These are phyloP conservation scores for Anguilla rostrata DNA, from an alignment of 2,113 vertebrate genomes.

Conservation along the genomic window DNA sequence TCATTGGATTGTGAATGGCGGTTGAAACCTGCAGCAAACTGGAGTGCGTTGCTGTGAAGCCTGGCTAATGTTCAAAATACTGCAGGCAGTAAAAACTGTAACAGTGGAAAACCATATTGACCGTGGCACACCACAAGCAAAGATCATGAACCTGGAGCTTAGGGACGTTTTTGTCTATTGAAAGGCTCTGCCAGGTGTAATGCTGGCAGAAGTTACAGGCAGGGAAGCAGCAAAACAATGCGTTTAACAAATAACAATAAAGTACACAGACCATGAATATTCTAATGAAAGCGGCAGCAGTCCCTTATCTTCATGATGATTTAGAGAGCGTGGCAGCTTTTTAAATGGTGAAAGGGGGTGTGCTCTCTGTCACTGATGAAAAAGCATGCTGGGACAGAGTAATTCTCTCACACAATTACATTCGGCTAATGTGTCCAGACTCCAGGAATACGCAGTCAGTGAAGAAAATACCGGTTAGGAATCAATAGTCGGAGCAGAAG, in stretches of 20 bases:
- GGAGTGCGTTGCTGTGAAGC: neutral
- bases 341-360: conserved; percentile 4
- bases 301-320: neutral
- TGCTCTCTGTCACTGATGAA: neutral
- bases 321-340: neutral
- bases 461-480: neutral
- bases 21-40: neutral
- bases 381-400: neutral
- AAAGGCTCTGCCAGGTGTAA: neutral
- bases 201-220: neutral
- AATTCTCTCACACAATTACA: conserved; percentile 10
- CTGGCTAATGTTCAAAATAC: neutral
- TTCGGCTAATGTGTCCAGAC: neutral
- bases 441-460: neutral
- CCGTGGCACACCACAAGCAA: neutral
- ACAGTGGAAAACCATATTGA: neutral
- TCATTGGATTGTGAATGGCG: neutral
- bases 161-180: neutral
- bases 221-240: neutral
- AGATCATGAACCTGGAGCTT: neutral
- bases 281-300: neutral
- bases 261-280: neutral
- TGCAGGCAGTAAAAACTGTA: neutral
- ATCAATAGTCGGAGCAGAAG: neutral
- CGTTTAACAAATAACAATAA: neutral